These are phyloP conservation scores for Acanthosepion pharaonis DNA, from an alignment of 2,888 invertebrate genomes.

Conservation along the genomic window DNA sequence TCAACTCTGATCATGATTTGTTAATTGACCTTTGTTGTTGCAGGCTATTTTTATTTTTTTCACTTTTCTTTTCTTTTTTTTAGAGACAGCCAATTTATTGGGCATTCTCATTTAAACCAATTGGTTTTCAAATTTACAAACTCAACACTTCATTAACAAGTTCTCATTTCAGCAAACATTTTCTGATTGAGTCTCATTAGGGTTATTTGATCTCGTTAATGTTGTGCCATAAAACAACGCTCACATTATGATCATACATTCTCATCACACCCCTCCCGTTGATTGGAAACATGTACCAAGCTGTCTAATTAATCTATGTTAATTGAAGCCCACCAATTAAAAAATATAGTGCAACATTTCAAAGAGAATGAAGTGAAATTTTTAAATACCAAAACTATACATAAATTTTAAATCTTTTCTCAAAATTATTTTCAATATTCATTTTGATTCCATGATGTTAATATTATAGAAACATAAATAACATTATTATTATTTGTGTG, in stretches of 20 bases:
- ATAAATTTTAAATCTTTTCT: background rate
- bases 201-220: background rate
- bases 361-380: background rate
- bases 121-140: slow-evolving; percentile 33
- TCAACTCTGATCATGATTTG: background rate
- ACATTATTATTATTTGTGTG: background rate
- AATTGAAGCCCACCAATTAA: background rate
- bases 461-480: background rate
- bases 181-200: background rate
- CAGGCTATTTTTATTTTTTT: background rate
- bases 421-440: background rate
- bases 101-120: slow-evolving; percentile 12
- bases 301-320: slow-evolving; percentile 2
- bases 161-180: slow-evolving; percentile 14
- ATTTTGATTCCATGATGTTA: background rate
- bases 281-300: background rate
- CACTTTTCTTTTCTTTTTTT: background rate
- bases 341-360: background rate
- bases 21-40: background rate
- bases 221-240: background rate
- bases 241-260: background rate
- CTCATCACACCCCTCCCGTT: background rate
- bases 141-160: slow-evolving; percentile 33
- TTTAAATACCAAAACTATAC: background rate
- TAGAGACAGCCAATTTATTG: background rate